These are phyloP conservation scores for Xiphophorus maculatus DNA, from an alignment of 2,113 vertebrate species.

Conservation along the genomic window DNA sequence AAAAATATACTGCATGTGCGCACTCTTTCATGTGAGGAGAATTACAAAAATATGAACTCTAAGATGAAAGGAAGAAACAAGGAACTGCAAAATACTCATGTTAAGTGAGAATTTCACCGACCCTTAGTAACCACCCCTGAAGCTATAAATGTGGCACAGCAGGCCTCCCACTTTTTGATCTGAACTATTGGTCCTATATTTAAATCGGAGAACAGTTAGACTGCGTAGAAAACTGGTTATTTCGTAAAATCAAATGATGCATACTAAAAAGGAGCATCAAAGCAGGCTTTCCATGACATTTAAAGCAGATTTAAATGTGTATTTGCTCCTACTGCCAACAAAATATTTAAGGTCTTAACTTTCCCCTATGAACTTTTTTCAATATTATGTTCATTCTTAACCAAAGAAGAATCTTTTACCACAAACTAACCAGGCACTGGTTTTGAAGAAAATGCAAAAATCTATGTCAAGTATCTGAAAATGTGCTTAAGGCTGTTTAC, in stretches of 20 bases:
- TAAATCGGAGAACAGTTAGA: not conserved
- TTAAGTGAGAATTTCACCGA: not conserved
- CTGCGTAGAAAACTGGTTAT: not conserved
- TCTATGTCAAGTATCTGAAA: too few species aligned
- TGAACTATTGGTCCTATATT: not conserved
- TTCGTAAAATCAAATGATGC: not conserved
- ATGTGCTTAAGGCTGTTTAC: too few species aligned
- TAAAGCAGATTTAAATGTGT: not conserved
- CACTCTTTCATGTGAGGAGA: not conserved
- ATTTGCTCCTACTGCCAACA: not conserved
- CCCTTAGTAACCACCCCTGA: not conserved
- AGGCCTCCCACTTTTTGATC: not conserved
- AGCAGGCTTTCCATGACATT: not conserved
- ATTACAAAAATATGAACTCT: not conserved
- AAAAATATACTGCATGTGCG: not conserved
- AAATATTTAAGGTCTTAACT: not conserved
- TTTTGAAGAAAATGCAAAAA: not conserved
- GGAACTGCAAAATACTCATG: not conserved
- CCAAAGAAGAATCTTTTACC: not conserved
- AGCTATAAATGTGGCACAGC: not conserved
- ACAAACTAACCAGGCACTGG: not conserved
- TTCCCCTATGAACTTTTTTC: not conserved
- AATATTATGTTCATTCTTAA: not conserved
- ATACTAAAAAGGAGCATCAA: not conserved
- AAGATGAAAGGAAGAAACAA: not conserved